phyloP scores from a whole-genome alignment of 2,797 vertebrate genomes.

The Amphiprion clarkii region DNA sequence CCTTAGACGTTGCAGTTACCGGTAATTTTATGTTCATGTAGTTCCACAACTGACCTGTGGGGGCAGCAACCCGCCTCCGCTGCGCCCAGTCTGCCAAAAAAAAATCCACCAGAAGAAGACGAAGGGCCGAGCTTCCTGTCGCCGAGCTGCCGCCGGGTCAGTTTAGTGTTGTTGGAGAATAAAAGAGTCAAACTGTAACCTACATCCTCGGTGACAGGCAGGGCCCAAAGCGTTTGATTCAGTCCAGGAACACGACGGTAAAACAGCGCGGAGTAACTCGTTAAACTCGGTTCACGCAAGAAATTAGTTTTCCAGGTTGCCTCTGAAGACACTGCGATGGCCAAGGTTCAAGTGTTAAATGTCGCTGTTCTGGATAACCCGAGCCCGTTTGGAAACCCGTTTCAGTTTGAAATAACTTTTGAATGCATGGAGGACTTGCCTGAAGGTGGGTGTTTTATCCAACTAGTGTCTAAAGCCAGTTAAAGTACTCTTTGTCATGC shows the following conservation, averaged over 20 bases:
- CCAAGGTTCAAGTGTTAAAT: constrained; percentile 90
- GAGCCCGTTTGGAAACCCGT: constrained; percentile 90
- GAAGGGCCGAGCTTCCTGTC: constrained; percentile 61
- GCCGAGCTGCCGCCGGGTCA: not conserved
- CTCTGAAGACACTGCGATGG: constrained; percentile 74
- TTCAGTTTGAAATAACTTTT: constrained; percentile 95
- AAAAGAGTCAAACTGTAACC: constrained; percentile 11
- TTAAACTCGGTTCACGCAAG: not conserved
- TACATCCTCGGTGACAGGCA: not conserved
- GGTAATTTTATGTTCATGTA: not conserved
- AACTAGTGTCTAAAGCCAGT: not conserved
- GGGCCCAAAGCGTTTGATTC: no score
- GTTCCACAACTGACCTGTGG: constrained; percentile 12
- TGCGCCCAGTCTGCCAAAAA: not conserved
- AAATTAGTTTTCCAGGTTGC: constrained; percentile 2
- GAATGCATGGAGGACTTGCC: constrained; percentile 93
- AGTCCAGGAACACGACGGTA: not conserved
- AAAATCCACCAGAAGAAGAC: constrained; percentile 33
- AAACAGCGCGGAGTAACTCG: not conserved
- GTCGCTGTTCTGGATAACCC: constrained; percentile 90
- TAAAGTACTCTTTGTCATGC: not conserved
- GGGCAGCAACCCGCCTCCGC: not conserved
- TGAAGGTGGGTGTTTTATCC: constrained; percentile 84
- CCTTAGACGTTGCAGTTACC: no score
- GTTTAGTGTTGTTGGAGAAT: constrained; percentile 32